phyloP scores from a whole-genome alignment of 2,888 invertebrate genomes.

The Andrena bicolor region DNA sequence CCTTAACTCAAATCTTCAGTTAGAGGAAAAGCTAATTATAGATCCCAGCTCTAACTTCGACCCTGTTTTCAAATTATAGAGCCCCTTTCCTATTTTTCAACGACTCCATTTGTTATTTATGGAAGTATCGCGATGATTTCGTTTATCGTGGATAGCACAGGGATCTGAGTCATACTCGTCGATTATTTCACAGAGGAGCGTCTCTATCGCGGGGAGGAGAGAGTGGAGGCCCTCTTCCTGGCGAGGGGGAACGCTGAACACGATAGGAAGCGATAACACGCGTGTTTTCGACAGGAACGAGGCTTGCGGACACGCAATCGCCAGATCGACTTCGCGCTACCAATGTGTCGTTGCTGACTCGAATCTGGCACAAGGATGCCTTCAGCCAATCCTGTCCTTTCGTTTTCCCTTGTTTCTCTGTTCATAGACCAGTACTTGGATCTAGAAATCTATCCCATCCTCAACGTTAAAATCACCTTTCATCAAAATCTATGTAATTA shows the following conservation, averaged over 20 bases:
- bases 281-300: constrained; percentile 37
- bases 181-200: background rate
- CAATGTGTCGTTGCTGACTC: constrained; percentile 57
- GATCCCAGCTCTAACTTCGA: too few relatives aligned
- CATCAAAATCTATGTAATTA: background rate
- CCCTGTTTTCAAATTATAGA: too few relatives aligned
- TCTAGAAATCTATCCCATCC: background rate
- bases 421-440: background rate
- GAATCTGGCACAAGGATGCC: constrained; percentile 70
- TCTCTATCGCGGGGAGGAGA: background rate
- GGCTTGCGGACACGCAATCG: constrained; percentile 31
- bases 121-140: constrained; percentile 46
- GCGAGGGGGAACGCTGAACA: background rate
- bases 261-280: constrained; percentile 17
- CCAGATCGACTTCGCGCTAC: constrained; percentile 47
- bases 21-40: too few relatives aligned
- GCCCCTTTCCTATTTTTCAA: too few relatives aligned
- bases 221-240: constrained; percentile 2
- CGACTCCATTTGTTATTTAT: too few relatives aligned
- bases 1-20: too few relatives aligned
- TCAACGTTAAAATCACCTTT: too few relatives aligned
- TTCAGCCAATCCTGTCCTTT: constrained; percentile 45
- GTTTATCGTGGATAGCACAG: background rate
- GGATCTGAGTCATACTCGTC: background rate
- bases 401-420: constrained; percentile 14